Base-by-base conservation (phyloP, 2,113 vertebrate genomes). In the Donacobius atricapilla region DNA sequence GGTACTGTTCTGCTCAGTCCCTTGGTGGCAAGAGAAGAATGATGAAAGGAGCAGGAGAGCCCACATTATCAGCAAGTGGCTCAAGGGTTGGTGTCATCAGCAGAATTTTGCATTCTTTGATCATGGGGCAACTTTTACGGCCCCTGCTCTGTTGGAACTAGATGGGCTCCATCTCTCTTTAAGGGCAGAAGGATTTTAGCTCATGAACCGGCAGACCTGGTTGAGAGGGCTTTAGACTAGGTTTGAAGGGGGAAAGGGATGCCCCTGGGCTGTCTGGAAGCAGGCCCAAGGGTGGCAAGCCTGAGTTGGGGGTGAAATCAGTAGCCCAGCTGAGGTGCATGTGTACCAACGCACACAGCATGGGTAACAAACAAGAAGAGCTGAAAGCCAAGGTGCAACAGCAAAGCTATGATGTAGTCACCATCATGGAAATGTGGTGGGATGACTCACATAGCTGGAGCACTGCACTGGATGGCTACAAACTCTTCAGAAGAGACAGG, bases 311-410 rank as follows among this genome's bases (percentile, higher is more conserved):
- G 11, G 14, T 45, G 53, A 28, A 73, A 30, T 73, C 18, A 57
- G 24, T 4, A 35, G 18, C 70, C 40, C 53, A 44, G 18, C 53
- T 57, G 40, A 57, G 15, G 51, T 35, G 31, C 10, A 7, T 9
- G 17, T 27, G 11, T 4, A 21, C 13, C 2, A 56, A 13, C 16
- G 31, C 10, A 21, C 0, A 0, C 40, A 73, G 53, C 17, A 44
- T 28, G 51, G 13, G 18, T 16, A n/a, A 16, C 11, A 27, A 22
- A 22, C 24, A n/a, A 5, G 31, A 56, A 4, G 31, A 44, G 18
- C 40, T 35, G 53, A 18, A n/a, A 4, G 31, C 39, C 70, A 16
- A 16, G 31, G 23, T 56, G 9, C 39, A 44, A 0, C 51, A 72
- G 31, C 23, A 56, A 4, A 72, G 17, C 70, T 44, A 1, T n/a